These are phyloP conservation scores for Plodia interpunctella DNA, from an alignment of 1,140 invertebrate genomes.

Conservation along the genomic window DNA sequence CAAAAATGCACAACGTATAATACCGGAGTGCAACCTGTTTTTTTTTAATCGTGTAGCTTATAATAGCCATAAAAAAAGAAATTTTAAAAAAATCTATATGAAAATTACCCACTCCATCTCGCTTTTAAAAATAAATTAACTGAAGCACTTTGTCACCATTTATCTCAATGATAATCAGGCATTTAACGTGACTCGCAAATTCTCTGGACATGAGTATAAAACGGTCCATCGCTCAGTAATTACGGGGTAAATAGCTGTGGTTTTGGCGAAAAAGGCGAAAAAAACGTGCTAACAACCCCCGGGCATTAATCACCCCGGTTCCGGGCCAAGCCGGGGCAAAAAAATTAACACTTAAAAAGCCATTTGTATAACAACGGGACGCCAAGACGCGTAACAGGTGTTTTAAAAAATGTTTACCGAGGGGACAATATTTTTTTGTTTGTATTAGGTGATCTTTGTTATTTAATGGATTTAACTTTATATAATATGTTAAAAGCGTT, in stretches of 20 bases:
- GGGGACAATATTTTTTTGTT: not conserved
- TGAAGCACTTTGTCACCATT: not conserved
- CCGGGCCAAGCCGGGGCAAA: constrained; percentile 19
- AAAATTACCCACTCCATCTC: not conserved
- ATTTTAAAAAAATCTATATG: not conserved
- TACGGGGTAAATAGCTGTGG: not conserved
- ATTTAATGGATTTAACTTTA: too few species aligned
- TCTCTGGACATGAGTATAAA: not conserved
- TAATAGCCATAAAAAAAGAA: too few species aligned
- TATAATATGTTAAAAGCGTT: too few species aligned
- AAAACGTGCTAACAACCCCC: constrained; percentile 24
- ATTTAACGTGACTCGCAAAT: not conserved
- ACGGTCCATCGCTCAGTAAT: not conserved
- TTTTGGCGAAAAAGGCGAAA: constrained; percentile 16
- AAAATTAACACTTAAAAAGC: constrained; percentile 34
- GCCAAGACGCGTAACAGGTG: not conserved
- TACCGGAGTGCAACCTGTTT: too few species aligned
- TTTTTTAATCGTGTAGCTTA: too few species aligned
- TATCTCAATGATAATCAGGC: not conserved
- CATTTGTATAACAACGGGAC: constrained; percentile 27
- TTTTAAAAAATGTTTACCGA: not conserved
- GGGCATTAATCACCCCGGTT: constrained; percentile 33
- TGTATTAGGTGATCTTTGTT: too few species aligned
- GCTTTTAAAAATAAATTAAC: not conserved
- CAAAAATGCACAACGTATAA: too few species aligned